phyloP scores from a whole-genome alignment of 2,888 invertebrate genomes.

The Dorcus hopei region DNA sequence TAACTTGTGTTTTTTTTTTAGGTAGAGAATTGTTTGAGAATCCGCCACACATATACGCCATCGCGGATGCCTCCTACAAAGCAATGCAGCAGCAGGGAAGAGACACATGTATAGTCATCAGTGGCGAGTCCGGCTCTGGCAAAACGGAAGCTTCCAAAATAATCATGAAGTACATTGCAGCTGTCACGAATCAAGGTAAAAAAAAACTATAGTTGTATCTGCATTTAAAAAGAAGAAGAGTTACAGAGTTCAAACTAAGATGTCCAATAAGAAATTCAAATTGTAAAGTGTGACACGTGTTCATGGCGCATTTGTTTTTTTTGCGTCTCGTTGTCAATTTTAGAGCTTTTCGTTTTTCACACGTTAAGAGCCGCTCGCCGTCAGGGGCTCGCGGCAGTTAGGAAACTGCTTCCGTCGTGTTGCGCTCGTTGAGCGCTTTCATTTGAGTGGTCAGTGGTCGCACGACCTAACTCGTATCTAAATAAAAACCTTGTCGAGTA shows the following conservation, averaged over 20 bases:
- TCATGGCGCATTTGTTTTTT: too few species aligned
- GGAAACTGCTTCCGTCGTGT: too few species aligned
- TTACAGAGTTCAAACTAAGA: too few species aligned
- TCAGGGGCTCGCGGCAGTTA: too few species aligned
- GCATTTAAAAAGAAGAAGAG: not conserved
- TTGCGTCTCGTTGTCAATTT: too few species aligned
- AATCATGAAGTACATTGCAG: constrained; percentile 97
- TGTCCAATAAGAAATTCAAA: not conserved
- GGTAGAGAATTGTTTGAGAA: constrained; percentile 96
- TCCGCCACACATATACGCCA: constrained; percentile 95
- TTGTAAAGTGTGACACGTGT: not conserved
- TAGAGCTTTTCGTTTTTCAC: too few species aligned
- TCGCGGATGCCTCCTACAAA: constrained; percentile 94
- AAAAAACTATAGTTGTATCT: not conserved
- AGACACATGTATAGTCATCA: constrained; percentile 97
- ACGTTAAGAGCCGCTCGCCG: too few species aligned
- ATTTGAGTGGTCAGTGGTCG: too few species aligned
- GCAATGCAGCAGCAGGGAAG: constrained; percentile 86
- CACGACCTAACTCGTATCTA: too few species aligned
- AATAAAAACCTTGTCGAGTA: too few species aligned
- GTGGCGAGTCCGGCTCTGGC: constrained; percentile 96
- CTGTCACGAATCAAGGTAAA: constrained; percentile 79
- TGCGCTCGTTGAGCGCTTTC: too few species aligned
- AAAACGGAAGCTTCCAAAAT: constrained; percentile 99
- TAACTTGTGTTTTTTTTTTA: constrained; percentile 36